Percentiles rank a stretch among this genome's conserved stretches.
Conservation (phyloP, 2,113 vertebrate species). For the Cromileptes altivelis region DNA sequence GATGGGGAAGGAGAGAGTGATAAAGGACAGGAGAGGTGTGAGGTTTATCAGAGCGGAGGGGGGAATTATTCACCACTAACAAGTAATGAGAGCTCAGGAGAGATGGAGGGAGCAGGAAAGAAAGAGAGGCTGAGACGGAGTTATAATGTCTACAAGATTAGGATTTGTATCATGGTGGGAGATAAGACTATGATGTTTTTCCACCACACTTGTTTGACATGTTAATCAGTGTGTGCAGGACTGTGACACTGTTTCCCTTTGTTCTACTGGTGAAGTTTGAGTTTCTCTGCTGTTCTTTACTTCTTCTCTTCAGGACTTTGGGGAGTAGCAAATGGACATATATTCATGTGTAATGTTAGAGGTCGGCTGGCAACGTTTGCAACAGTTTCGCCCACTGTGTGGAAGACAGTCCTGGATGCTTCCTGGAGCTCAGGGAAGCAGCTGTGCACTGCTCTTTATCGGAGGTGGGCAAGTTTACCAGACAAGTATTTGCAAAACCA, state of each 20-base stretch:
- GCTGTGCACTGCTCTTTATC: too few relatives aligned
- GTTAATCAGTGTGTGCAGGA: slow-evolving; percentile 5
- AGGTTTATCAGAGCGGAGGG: slow-evolving; percentile 21
- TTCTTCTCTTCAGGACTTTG: background rate
- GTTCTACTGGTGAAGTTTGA: background rate
- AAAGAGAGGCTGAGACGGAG: slow-evolving; percentile 9
- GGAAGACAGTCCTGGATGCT: too few relatives aligned
- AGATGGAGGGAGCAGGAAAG: background rate
- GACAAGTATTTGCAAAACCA: too few relatives aligned
- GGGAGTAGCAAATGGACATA: background rate
- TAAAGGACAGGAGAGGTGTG: slow-evolving; percentile 6
- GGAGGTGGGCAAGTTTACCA: too few relatives aligned
- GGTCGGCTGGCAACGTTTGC: too few relatives aligned
- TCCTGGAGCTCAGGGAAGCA: too few relatives aligned
- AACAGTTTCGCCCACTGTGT: too few relatives aligned
- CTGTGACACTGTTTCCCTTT: background rate
- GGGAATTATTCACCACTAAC: slow-evolving; percentile 21
- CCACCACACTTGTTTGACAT: background rate
- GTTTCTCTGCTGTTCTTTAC: background rate
- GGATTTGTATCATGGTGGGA: slow-evolving; percentile 21
- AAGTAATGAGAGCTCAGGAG: slow-evolving; percentile 28
- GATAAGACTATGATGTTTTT: background rate
- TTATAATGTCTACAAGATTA: slow-evolving; percentile 12
- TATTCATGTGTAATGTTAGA: too few relatives aligned
- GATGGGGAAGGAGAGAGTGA: slow-evolving; percentile 16